phyloP scores from a whole-genome alignment of 2,113 vertebrate species.

The Ammodytes marinus region DNA sequence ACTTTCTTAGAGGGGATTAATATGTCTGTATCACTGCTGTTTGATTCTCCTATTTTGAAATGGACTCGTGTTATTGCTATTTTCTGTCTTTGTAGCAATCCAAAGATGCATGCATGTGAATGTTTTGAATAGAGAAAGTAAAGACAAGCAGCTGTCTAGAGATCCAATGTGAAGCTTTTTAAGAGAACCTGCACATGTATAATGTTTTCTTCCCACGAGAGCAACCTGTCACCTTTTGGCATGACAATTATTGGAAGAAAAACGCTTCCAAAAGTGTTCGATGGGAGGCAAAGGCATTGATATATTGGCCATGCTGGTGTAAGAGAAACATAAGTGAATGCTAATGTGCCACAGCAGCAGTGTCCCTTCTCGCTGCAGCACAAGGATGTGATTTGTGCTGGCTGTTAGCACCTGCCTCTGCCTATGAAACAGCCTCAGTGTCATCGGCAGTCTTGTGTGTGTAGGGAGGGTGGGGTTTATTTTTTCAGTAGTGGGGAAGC shows the following conservation, averaged over 20 bases:
- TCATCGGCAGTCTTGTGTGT: constrained; percentile 41
- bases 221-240: constrained; percentile 1
- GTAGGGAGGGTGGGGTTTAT: constrained; percentile 9
- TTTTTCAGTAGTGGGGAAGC: constrained; percentile 18
- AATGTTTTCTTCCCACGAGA: neutral
- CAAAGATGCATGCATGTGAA: neutral
- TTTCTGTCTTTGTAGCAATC: neutral
- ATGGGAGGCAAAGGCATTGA: constrained; percentile 42
- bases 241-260: constrained; percentile 3
- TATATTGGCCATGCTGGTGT: constrained; percentile 46
- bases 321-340: constrained; percentile 71
- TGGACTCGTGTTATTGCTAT: neutral
- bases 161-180: neutral
- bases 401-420: constrained; percentile 74
- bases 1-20: constrained; percentile 3
- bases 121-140: neutral
- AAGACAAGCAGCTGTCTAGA: neutral
- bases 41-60: constrained; percentile 4
- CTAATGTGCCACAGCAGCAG: constrained; percentile 74
- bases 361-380: constrained; percentile 62
- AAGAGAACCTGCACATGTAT: neutral
- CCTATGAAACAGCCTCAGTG: constrained; percentile 74
- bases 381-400: constrained; percentile 79
- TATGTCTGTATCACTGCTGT: constrained; percentile 12
- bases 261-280: neutral